phyloP scores from a whole-genome alignment of 1,140 invertebrate genomes.

The Philopotamus ludificatus region DNA sequence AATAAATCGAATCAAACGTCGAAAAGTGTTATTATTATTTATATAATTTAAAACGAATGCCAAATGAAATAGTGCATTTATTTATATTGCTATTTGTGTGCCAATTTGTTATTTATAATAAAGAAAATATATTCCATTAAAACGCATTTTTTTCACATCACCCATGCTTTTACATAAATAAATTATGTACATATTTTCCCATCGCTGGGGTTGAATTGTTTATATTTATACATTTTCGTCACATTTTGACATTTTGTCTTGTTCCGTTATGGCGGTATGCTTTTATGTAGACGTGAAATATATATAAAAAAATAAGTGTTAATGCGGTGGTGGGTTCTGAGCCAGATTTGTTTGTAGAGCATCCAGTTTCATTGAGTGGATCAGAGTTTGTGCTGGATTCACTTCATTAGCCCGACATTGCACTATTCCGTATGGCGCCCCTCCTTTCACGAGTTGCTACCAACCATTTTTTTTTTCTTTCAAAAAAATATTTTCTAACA shows the following conservation, averaged over 20 bases:
- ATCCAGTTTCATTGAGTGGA: slow-evolving; percentile 39
- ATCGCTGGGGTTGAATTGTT: too few species aligned
- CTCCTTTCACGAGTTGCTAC: not conserved
- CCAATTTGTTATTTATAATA: too few species aligned
- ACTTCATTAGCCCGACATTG: slow-evolving; percentile 31
- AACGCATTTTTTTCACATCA: too few species aligned
- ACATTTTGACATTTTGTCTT: not conserved
- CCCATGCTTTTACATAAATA: too few species aligned
- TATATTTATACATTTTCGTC: too few species aligned
- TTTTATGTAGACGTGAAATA: not conserved
- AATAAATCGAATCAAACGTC: too few species aligned
- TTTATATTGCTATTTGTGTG: too few species aligned
- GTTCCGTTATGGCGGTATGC: not conserved
- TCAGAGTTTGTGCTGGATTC: slow-evolving; percentile 20
- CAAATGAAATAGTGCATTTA: too few species aligned
- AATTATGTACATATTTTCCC: too few species aligned
- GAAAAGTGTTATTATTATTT: too few species aligned
- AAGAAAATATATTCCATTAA: too few species aligned
- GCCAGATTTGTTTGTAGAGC: slow-evolving; percentile 34
- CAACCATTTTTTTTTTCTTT: slow-evolving; percentile 13
- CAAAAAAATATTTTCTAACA: not conserved
- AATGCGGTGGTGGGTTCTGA: slow-evolving; percentile 4
- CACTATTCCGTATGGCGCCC: slow-evolving; percentile 14
- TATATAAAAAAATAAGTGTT: slow-evolving; percentile 8
- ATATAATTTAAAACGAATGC: too few species aligned